Percentiles rank a stretch among this genome's conserved stretches.
phyloP scores from a whole-genome alignment of 2,888 invertebrate species.

The Hypsopygia costalis region DNA sequence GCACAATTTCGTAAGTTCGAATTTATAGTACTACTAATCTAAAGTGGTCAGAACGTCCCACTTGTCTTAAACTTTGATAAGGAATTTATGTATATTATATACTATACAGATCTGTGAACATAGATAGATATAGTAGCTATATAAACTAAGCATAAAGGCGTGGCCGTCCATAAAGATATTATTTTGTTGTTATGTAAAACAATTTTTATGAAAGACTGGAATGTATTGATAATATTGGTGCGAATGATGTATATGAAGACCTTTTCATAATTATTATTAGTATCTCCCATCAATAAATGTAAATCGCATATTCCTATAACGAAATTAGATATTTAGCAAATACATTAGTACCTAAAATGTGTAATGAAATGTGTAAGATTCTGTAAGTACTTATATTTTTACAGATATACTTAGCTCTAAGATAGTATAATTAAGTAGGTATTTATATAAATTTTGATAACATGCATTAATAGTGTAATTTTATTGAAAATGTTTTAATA shows the following conservation, averaged over 20 bases:
- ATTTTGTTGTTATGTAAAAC: conserved; percentile 44
- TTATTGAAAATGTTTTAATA: conserved; percentile 51
- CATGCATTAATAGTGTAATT: conserved; percentile 38
- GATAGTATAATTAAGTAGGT: conserved; percentile 43
- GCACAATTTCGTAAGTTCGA: too few species aligned
- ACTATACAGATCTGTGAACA: conserved; percentile 41
- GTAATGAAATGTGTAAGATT: conserved; percentile 38
- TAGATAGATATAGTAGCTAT: conserved; percentile 16
- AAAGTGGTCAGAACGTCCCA: too few species aligned
- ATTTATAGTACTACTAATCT: too few species aligned
- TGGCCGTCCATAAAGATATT: conserved; percentile 68
- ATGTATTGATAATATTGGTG: conserved; percentile 36
- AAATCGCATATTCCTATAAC: conserved; percentile 28
- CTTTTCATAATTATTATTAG: conserved; percentile 20
- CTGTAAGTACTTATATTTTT: conserved; percentile 66
- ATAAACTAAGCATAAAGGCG: conserved; percentile 40
- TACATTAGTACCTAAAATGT: conserved; percentile 43
- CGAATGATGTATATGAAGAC: conserved; percentile 20
- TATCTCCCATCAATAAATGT: conserved; percentile 34
- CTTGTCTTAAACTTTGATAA: too few species aligned
- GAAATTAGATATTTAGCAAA: conserved; percentile 34
- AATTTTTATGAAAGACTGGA: conserved; percentile 65
- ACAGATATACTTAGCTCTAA: conserved; percentile 61
- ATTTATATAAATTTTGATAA: conserved; percentile 77
- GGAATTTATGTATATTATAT: background rate